Percentiles rank a stretch among this genome's conserved stretches.
Evolutionary conservation across 2,888 invertebrate species (phyloP).

Genomic region (Nebria salina): DNA sequence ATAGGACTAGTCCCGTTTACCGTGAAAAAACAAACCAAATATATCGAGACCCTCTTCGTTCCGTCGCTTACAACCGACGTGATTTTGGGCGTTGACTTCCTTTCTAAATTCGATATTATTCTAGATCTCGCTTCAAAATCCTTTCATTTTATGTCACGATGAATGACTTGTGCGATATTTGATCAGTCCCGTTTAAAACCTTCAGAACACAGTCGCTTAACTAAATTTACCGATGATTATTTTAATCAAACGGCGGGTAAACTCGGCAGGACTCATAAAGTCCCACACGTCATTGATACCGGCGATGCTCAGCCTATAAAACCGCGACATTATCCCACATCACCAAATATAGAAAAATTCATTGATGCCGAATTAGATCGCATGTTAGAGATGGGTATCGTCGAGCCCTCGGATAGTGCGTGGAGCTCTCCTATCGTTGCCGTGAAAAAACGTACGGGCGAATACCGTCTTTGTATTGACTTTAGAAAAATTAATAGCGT

Average conservation of each 20-base stretch:
- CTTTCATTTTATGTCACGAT: too few species aligned
- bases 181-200: neutral
- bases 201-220: neutral
- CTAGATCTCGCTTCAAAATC: too few species aligned
- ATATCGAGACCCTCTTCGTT: neutral
- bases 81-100: too few species aligned
- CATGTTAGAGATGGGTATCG: constrained; percentile 53
- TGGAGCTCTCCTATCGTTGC: constrained; percentile 54
- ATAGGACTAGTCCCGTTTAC: constrained; percentile 31
- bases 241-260: neutral
- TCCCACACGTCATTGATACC: constrained; percentile 16
- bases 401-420: constrained; percentile 52
- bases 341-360: constrained; percentile 38
- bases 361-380: constrained; percentile 52
- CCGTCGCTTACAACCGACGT: too few species aligned
- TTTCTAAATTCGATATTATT: too few species aligned
- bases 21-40: neutral
- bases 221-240: neutral
- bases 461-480: constrained; percentile 53
- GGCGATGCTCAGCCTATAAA: constrained; percentile 23
- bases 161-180: neutral
- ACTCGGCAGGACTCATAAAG: neutral
- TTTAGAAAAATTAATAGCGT: constrained; percentile 53
- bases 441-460: constrained; percentile 51
- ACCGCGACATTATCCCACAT: constrained; percentile 47